A percentile compares a stretch with the other conserved stretches of the same genome.
Conservation (phyloP, 1,140 invertebrate genomes). For the Nautilus pompilius region DNA sequence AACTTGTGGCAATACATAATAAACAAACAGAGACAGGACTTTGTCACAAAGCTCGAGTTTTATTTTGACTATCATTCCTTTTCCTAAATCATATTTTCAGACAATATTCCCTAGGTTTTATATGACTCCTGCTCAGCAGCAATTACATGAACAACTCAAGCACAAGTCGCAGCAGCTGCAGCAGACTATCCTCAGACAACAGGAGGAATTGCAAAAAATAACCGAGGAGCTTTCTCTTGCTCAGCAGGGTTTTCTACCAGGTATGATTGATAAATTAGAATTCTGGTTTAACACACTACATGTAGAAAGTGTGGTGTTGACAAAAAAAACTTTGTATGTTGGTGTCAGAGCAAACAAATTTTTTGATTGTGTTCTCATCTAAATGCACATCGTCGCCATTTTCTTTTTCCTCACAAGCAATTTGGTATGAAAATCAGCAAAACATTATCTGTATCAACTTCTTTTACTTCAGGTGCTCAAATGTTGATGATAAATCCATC, state of each 20-base stretch:
- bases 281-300: neutral
- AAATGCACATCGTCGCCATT: neutral
- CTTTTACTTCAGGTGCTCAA: neutral
- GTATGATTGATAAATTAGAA: neutral
- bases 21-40: too few relatives aligned
- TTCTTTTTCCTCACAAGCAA: neutral
- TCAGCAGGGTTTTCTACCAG: neutral
- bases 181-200: constrained; percentile 31
- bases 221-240: constrained; percentile 18
- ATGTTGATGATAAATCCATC: neutral
- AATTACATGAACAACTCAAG: constrained; percentile 33
- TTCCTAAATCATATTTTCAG: too few relatives aligned
- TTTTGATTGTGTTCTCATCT: neutral
- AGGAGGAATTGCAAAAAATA: constrained; percentile 34
- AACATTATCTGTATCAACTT: neutral
- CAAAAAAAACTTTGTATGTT: neutral
- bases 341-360: neutral
- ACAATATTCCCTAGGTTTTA: constrained; percentile 9
- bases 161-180: constrained; percentile 34
- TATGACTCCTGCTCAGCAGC: constrained; percentile 29
- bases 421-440: neutral
- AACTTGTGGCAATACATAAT: too few relatives aligned
- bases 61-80: too few relatives aligned
- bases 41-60: too few relatives aligned
- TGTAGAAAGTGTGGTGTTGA: neutral